A percentile compares a stretch with the other conserved stretches of the same genome.
Conservation (phyloP, 2,888 invertebrate genomes). For the Acronicta leporina region DNA sequence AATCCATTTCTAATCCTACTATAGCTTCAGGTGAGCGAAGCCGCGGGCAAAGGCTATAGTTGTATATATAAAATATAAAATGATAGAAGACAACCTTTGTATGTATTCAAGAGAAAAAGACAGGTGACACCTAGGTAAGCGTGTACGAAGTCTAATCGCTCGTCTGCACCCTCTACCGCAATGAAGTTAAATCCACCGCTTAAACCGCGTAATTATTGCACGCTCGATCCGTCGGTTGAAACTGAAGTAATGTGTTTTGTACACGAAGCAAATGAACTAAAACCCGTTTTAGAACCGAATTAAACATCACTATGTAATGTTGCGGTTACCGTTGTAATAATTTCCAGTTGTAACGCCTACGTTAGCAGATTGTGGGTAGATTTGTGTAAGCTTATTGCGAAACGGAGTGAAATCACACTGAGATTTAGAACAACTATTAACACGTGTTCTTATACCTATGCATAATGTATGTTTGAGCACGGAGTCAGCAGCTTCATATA, state of each 20-base stretch:
- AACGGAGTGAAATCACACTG: slow-evolving; percentile 34
- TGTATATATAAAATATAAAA: too few relatives aligned
- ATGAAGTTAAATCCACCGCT: slow-evolving; percentile 74
- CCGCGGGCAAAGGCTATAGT: too few relatives aligned
- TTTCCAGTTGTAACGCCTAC: slow-evolving; percentile 47
- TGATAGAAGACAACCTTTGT: too few relatives aligned
- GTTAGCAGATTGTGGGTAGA: slow-evolving; percentile 32
- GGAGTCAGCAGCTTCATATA: neutral
- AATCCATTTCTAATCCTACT: too few relatives aligned
- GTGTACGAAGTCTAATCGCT: slow-evolving; percentile 38
- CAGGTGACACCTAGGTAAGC: neutral
- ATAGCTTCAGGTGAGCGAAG: too few relatives aligned
- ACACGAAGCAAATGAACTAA: slow-evolving; percentile 74
- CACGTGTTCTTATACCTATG: neutral
- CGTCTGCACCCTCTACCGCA: slow-evolving; percentile 63
- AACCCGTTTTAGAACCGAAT: slow-evolving; percentile 63
- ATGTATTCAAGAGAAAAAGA: too few relatives aligned
- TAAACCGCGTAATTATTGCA: slow-evolving; percentile 80
- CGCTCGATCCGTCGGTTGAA: slow-evolving; percentile 72
- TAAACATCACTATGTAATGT: slow-evolving; percentile 53
- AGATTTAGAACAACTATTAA: slow-evolving; percentile 15
- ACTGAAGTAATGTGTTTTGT: slow-evolving; percentile 78
- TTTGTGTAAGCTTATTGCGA: slow-evolving; percentile 29
- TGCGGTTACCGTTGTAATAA: slow-evolving; percentile 53
- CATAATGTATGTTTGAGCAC: neutral